A percentile compares a stretch with the other conserved stretches of the same genome.
These are phyloP conservation scores for Lasioglossum malachurum DNA, from an alignment of 2,888 invertebrate genomes.

Conservation along the genomic window DNA sequence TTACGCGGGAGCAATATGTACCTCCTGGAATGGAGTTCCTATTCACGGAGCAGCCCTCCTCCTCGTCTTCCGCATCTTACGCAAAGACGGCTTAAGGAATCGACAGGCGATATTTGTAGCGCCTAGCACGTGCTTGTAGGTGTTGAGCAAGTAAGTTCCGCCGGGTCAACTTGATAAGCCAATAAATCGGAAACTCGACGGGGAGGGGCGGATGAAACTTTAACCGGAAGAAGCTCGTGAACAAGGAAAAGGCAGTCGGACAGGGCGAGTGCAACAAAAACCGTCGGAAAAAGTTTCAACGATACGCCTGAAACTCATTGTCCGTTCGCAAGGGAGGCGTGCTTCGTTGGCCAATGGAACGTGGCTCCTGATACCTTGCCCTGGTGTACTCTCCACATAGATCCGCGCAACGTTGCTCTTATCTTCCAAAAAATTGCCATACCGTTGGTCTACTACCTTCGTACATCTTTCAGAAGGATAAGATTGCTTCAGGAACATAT, in stretches of 20 bases:
- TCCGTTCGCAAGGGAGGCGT: slow-evolving; percentile 47
- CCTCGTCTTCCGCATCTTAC: slow-evolving; percentile 53
- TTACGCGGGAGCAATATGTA: slow-evolving; percentile 58
- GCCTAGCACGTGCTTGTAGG: slow-evolving; percentile 47
- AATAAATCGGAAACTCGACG: slow-evolving; percentile 60
- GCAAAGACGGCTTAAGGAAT: slow-evolving; percentile 66
- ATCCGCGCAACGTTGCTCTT: slow-evolving; percentile 1
- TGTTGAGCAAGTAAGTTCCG: slow-evolving; percentile 58
- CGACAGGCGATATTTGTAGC: slow-evolving; percentile 64
- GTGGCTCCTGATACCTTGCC: slow-evolving; percentile 8
- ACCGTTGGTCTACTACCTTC: not conserved
- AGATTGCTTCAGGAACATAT: too few relatives aligned
- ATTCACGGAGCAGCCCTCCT: slow-evolving; percentile 42
- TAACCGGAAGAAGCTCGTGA: not conserved
- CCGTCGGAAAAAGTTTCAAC: slow-evolving; percentile 49
- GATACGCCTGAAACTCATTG: slow-evolving; percentile 45
- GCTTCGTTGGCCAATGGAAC: slow-evolving; percentile 46
- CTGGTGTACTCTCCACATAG: slow-evolving; percentile 5
- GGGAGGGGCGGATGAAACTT: slow-evolving; percentile 50
- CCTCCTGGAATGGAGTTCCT: slow-evolving; percentile 50
- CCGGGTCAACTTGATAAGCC: slow-evolving; percentile 67
- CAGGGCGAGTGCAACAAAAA: slow-evolving; percentile 17
- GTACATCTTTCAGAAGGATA: not conserved
- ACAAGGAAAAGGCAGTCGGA: not conserved
- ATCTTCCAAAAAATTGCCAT: slow-evolving; percentile 24